phyloP scores from a whole-genome alignment of 2,113 vertebrate species.

The Cariama cristata region DNA sequence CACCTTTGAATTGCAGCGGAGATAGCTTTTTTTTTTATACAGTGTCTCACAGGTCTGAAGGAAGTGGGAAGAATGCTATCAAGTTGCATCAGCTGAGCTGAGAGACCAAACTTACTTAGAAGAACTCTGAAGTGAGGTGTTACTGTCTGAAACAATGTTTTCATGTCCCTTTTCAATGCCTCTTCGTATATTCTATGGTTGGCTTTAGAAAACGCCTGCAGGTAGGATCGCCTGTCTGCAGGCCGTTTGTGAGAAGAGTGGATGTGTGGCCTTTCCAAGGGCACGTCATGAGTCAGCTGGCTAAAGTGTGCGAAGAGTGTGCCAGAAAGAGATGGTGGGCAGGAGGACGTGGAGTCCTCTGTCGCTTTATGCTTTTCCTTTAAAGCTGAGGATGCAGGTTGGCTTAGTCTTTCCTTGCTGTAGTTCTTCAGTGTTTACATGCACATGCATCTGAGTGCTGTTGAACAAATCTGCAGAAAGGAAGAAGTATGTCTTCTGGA shows the following conservation, averaged over 20 bases:
- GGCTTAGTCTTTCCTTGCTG: not conserved
- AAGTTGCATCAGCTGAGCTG: not conserved
- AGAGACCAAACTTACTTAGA: not conserved
- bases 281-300: not conserved
- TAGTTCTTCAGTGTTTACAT: not conserved
- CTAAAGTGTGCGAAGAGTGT: rapidly evolving
- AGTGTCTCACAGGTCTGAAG: not conserved
- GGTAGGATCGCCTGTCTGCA: rapidly evolving
- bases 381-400: not conserved
- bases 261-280: not conserved
- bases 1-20: not conserved
- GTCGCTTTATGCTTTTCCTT: not conserved
- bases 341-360: not conserved
- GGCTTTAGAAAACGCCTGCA: rapidly evolving
- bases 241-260: not conserved
- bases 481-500: not conserved
- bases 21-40: not conserved
- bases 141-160: not conserved
- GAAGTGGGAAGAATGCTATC: not conserved
- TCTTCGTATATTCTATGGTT: not conserved
- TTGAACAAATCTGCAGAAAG: not conserved
- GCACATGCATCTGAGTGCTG: not conserved
- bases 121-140: not conserved
- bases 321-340: not conserved
- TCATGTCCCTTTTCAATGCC: not conserved